Conservation (phyloP, 1,140 invertebrate genomes). For the Musca vetustissima region DNA sequence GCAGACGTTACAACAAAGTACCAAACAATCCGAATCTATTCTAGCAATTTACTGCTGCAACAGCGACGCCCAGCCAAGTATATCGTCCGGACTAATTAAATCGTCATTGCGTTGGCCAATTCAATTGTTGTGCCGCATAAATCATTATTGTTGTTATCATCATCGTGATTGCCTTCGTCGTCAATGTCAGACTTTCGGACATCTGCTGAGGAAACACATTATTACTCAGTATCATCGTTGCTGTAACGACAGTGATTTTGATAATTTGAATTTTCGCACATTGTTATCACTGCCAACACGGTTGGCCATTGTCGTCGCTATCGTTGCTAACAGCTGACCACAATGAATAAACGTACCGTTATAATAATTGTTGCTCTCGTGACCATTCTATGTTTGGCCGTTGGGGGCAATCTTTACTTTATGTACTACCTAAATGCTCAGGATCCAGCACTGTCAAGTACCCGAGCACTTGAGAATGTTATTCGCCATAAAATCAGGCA, state of each 20-base stretch:
- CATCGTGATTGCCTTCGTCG: constrained; percentile 6
- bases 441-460: constrained; percentile 44
- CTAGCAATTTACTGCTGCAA: not conserved
- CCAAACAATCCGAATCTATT: too few species aligned
- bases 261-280: constrained; percentile 1
- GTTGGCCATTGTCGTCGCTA: not conserved
- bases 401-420: constrained; percentile 55
- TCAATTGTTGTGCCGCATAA: too few species aligned
- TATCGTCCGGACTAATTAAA: constrained; percentile 14
- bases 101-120: constrained; percentile 12
- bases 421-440: constrained; percentile 54
- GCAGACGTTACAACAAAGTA: not conserved
- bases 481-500: constrained; percentile 47
- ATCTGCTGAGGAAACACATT: too few species aligned
- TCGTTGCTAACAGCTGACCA: constrained; percentile 17
- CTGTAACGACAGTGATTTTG: not conserved
- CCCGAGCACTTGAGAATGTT: constrained; percentile 46
- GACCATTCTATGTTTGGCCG: constrained; percentile 41
- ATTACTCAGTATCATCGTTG: too few species aligned
- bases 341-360: constrained; percentile 52
- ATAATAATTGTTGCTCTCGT: constrained; percentile 46
- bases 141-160: constrained; percentile 13
- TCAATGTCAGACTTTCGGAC: too few species aligned
- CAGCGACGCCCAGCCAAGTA: not conserved
- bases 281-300: not conserved